Base-by-base conservation (phyloP, 2,797 vertebrate genomes). In the Chrysocyon brachyurus region DNA sequence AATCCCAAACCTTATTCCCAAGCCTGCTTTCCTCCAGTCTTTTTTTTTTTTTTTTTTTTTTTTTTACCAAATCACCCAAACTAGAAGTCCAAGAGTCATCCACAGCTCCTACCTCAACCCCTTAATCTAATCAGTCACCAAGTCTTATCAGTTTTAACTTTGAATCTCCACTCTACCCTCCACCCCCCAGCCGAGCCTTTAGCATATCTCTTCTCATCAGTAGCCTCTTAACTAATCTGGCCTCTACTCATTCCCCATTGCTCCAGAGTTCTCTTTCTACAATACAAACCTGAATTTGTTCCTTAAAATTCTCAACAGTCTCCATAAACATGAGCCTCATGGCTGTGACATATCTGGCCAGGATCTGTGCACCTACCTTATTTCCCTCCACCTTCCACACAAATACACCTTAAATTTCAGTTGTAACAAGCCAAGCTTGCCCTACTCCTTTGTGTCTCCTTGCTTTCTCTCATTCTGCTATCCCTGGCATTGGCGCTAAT, bases 211-310 rank as follows among this genome's bases (percentile, higher is more conserved):
- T 79, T 64, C 54, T 94, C 46, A 70, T 77, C 78, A 68, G 59
- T 59, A 57, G 15, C 61, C 26, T 81, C 81, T 36, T 94, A 86
- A 40, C 24, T 46, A 77, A 89, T 79, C 40, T 64, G 28, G 56
- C 33, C 68, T 54, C 52, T 90, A 33, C 17, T 61, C 59, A 66
- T 81, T 64, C 54, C 24, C 22, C n/a, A 56, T 31, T 26, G 15
- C 3, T 72, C 66, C 21, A 40, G 19, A 73, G 31, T 57, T 86
- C 49, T 36, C 33, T 83, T 90, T 79, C 70, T 92, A 10, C 88
- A 73, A 54, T 63, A 72, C 16, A 94, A 86, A 84, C n/a, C 22
- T 54, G 24, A 95, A 91, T 93, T 90, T 88, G 8, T 75, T 93
- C 59, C 61, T 81, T 66, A 57, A 66, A 88, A 68, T 84, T 91